These are phyloP conservation scores for Hyles euphorbiae DNA, from an alignment of 1,140 invertebrate species.

Conservation along the genomic window DNA sequence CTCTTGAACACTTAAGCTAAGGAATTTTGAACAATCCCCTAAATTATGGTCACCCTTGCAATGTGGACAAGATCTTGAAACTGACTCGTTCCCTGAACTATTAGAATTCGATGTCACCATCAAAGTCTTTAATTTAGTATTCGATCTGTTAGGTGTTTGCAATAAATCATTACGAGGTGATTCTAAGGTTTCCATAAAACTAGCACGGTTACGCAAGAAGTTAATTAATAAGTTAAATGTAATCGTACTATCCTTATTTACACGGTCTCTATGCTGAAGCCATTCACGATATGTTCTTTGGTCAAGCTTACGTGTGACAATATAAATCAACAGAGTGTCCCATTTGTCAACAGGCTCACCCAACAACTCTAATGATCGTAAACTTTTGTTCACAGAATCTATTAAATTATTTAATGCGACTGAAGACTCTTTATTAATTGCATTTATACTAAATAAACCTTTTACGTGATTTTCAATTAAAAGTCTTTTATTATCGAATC, in stretches of 20 bases:
- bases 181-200: no score
- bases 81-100: no score
- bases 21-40: no score
- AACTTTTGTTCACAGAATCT: slow-evolving; percentile 3
- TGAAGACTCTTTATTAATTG: background rate
- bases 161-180: no score
- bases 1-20: no score
- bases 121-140: no score
- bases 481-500: slow-evolving; percentile 5
- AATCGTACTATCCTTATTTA: background rate
- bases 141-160: no score
- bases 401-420: slow-evolving; percentile 1
- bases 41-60: no score
- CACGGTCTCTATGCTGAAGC: slow-evolving; percentile 1
- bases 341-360: slow-evolving; percentile 2
- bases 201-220: no score
- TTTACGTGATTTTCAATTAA: slow-evolving; percentile 7
- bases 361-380: slow-evolving; percentile 3
- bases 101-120: no score
- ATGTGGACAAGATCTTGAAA: no score
- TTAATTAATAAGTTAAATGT: background rate
- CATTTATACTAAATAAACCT: slow-evolving; percentile 3
- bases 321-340: slow-evolving; percentile 7
- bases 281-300: slow-evolving; percentile 2
- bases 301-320: slow-evolving; percentile 6